phyloP scores from a whole-genome alignment of 1,140 invertebrate genomes.

The Pachypsylla venusta region DNA sequence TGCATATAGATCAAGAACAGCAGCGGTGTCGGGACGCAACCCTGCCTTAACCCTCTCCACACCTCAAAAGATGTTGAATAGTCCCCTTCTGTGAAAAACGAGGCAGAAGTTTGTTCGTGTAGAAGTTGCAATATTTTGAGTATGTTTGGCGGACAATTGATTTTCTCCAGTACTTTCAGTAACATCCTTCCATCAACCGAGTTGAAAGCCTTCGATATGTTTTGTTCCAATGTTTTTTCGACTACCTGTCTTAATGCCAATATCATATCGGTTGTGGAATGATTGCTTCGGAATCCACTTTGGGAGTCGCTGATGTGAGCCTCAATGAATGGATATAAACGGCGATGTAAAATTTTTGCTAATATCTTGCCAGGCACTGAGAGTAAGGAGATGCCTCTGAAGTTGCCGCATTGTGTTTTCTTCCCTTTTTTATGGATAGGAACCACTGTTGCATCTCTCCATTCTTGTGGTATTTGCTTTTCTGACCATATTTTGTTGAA shows the following conservation, averaged over 20 bases:
- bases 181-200: too few species aligned
- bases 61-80: too few species aligned
- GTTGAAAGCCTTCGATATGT: too few species aligned
- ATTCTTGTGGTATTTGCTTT: slow-evolving; percentile 21
- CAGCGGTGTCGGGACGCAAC: too few species aligned
- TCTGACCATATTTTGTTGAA: slow-evolving; percentile 15
- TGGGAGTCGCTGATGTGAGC: slow-evolving; percentile 10
- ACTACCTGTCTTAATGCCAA: slow-evolving; percentile 8
- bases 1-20: too few species aligned
- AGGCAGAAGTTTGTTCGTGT: too few species aligned
- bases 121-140: too few species aligned
- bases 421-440: slow-evolving; percentile 26
- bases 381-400: slow-evolving; percentile 23
- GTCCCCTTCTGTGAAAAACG: too few species aligned
- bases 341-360: slow-evolving; percentile 11
- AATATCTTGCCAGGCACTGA: slow-evolving; percentile 18
- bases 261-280: slow-evolving; percentile 11
- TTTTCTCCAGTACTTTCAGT: too few species aligned
- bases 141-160: too few species aligned
- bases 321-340: neutral
- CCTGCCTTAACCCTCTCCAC: too few species aligned
- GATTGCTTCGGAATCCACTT: slow-evolving; percentile 12
- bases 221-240: slow-evolving; percentile 7
- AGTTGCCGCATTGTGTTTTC: slow-evolving; percentile 21
- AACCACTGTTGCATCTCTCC: slow-evolving; percentile 20